A percentile compares a stretch with the other conserved stretches of the same genome.
These are phyloP conservation scores for Eulemur rufifrons DNA, from an alignment of 2,113 vertebrate species.

Conservation along the genomic window DNA sequence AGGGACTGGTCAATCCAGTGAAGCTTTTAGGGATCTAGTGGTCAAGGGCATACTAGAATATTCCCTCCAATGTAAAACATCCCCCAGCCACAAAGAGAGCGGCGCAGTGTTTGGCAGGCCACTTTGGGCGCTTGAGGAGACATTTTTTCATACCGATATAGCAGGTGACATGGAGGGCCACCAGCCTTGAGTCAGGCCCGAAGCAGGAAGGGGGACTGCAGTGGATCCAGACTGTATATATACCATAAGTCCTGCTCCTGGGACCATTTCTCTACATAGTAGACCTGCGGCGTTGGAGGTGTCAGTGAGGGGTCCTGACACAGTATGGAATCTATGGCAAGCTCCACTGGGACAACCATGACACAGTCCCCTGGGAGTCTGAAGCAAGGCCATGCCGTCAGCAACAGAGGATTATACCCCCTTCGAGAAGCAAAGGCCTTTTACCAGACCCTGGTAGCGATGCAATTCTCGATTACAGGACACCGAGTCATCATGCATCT, in stretches of 20 bases:
- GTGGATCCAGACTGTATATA: background rate
- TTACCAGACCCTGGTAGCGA: background rate
- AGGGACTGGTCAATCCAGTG: background rate
- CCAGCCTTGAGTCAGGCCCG: background rate
- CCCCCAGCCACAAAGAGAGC: background rate
- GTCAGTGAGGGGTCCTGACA: rapidly evolving
- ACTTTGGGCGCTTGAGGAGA: background rate
- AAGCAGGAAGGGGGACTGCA: background rate
- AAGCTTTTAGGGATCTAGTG: background rate
- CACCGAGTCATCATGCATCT: background rate
- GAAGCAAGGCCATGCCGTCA: background rate
- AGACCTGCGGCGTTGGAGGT: background rate
- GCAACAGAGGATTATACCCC: background rate
- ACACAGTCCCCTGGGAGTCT: background rate
- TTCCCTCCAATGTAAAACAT: background rate
- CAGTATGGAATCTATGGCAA: background rate
- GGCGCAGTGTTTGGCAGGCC: background rate
- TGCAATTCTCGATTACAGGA: background rate
- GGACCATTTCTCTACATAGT: too few relatives aligned
- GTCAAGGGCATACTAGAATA: background rate
- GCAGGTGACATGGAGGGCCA: background rate
- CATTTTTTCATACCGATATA: background rate
- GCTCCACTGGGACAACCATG: background rate
- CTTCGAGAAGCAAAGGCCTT: background rate
- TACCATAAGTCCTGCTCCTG: background rate